Evolutionary conservation across 1,140 invertebrate species (phyloP), one percentile per base, ranked within the genome.

Genomic region (Drosophila trapezifrons): DNA sequence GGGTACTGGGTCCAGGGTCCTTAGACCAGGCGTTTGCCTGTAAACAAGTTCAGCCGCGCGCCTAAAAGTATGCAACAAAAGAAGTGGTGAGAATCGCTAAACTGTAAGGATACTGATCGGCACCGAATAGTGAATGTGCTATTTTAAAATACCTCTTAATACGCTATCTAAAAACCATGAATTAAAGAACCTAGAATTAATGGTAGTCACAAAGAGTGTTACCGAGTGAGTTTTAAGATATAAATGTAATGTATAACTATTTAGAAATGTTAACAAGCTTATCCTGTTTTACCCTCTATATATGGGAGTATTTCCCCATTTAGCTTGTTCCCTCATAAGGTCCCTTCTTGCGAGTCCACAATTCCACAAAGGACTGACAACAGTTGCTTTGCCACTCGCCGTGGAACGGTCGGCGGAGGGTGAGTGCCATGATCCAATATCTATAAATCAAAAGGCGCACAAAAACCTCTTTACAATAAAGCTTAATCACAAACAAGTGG

Each of bases 361-460:
- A 20, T 32, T 38, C 35, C 58, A 42, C 58, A 49, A 49, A 67
- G 58, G 20, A 60, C 38, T 37, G 18, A 20, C 35, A 35, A 47
- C 43, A 60, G 43, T 47, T 8, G 25, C 15, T 20, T 27, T 10
- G 49, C 27, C n/a, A 20, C n/a, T 10, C 8, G 2, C 32, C 2
- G 22, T 8, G 35, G 17, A 18, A 9, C 18, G 27, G 60, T 35
- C 38, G 57, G 32, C 20, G 13, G 15, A 46, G 46, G 58, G 37
- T 32, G 51, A 58, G 76, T 63, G 60, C 56, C 58, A 60, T 80
- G 81, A 85, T 85, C 63, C 81, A 80, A 81, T 78, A 85, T 85
- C 82, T 85, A 81, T 85, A 85, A 85, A 85, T 85, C 81, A 85
- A 80, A 85, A 80, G 59, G 74, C 74, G 72, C 43, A 85, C 81